Conservation (phyloP, 1,140 invertebrate genomes). For the Fopius arisanus region DNA sequence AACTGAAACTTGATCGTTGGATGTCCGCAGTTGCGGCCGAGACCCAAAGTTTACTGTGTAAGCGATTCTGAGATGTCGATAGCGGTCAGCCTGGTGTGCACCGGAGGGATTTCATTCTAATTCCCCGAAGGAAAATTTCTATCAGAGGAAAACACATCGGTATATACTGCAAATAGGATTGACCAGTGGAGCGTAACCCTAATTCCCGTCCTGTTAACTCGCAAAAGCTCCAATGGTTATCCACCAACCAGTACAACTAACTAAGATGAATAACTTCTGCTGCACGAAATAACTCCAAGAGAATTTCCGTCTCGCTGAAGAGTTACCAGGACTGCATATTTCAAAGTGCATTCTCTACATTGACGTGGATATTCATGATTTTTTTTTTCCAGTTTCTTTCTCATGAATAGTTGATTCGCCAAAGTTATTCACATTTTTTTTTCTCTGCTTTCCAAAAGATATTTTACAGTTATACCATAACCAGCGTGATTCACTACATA, state of each 20-base stretch:
- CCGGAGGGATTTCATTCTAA: constrained; percentile 2
- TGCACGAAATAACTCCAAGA: not conserved
- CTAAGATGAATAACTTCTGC: constrained; percentile 5
- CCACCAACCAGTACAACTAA: not conserved
- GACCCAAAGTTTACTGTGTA: constrained; percentile 18
- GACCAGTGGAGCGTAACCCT: not conserved
- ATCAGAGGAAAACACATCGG: not conserved
- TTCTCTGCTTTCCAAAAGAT: not conserved
- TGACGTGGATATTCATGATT: not conserved
- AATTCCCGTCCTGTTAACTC: not conserved
- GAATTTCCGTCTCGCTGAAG: constrained; percentile 23
- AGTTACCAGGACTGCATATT: constrained; percentile 24
- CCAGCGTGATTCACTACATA: not conserved
- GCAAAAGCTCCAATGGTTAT: not conserved
- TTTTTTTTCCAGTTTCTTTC: not conserved
- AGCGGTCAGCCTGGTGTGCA: not conserved
- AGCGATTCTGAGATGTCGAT: constrained; percentile 17
- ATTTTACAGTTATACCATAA: not conserved
- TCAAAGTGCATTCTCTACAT: not conserved
- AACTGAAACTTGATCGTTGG: constrained; percentile 5
- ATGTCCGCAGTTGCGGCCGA: constrained; percentile 1
- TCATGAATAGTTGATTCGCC: constrained; percentile 19
- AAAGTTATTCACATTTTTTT: constrained; percentile 26
- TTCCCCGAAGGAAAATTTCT: constrained; percentile 12
- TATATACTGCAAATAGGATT: not conserved